A percentile compares a stretch with the other conserved stretches of the same genome.
These are phyloP conservation scores for Teleogryllus occipitalis DNA, from an alignment of 1,140 invertebrate genomes.

Conservation along the genomic window DNA sequence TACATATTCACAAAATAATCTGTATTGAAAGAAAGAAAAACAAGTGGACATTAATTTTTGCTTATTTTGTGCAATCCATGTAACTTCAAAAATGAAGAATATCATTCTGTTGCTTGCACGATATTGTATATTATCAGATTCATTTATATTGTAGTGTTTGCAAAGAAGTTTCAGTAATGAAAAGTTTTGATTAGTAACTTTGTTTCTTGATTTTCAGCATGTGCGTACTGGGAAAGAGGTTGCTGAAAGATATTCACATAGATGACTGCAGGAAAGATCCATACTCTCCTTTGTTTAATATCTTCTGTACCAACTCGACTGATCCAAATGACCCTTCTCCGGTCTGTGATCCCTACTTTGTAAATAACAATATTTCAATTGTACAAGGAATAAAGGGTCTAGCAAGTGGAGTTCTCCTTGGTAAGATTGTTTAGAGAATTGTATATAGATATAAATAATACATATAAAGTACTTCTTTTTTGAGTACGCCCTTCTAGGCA, in stretches of 20 bases:
- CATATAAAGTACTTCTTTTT: no score
- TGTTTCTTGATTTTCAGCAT: constrained; percentile 57
- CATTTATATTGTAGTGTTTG: neutral
- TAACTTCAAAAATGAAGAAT: no score
- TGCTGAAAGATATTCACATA: constrained; percentile 66
- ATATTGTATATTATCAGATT: neutral
- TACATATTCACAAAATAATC: no score
- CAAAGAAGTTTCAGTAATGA: neutral
- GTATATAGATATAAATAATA: neutral
- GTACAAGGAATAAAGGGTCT: constrained; percentile 68
- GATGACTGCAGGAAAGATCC: constrained; percentile 69
- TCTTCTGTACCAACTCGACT: constrained; percentile 58
- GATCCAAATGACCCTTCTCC: constrained; percentile 29
- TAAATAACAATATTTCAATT: constrained; percentile 42
- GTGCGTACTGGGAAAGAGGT: constrained; percentile 82
- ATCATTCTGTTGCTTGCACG: no score
- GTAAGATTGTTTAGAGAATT: constrained; percentile 38
- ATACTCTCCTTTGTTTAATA: constrained; percentile 50
- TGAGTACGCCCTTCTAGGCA: no score
- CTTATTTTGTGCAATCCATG: no score
- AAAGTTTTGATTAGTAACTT: neutral
- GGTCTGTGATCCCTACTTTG: constrained; percentile 72
- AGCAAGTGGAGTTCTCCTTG: constrained; percentile 63
- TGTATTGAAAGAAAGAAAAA: no score
- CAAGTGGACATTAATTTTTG: no score